Percentiles rank a stretch among this genome's conserved stretches.
Conservation (phyloP, 2,797 vertebrate species). For the Gambusia yucatana region DNA sequence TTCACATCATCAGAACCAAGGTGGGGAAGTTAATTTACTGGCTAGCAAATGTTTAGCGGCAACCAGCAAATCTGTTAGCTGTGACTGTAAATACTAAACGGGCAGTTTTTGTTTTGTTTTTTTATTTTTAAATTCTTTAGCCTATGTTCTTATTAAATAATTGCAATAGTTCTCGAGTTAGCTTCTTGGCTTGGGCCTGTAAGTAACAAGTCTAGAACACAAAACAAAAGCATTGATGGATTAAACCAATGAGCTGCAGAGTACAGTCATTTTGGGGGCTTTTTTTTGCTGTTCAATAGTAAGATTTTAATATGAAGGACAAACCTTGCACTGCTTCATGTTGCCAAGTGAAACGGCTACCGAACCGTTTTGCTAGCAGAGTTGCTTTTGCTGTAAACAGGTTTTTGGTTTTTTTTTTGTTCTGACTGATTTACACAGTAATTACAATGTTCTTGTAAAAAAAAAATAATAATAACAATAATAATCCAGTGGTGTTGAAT, state of each 20-base stretch:
- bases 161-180: constrained; percentile 16
- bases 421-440: constrained; percentile 59
- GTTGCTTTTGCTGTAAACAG: constrained; percentile 65
- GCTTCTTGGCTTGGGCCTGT: constrained; percentile 47
- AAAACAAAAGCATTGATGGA: constrained; percentile 40
- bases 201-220: constrained; percentile 39
- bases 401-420: constrained; percentile 20
- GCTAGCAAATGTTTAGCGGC: constrained; percentile 1
- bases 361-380: constrained; percentile 37
- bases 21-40: constrained; percentile 22
- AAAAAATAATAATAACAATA: neutral
- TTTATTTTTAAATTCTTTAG: neutral
- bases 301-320: constrained; percentile 59
- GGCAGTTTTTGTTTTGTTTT: neutral
- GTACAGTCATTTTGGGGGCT: constrained; percentile 27
- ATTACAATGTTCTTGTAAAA: constrained; percentile 57
- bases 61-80: neutral
- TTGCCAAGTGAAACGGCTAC: constrained; percentile 56
- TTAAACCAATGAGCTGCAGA: constrained; percentile 41
- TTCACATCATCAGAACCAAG: constrained; percentile 21
- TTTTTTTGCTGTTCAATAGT: constrained; percentile 30
- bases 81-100: neutral
- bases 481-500: constrained; percentile 51
- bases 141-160: constrained; percentile 11
- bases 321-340: constrained; percentile 75